Evolutionary conservation across 1,140 invertebrate genomes (phyloP).

Genomic region (Leptopilina clavipes): DNA sequence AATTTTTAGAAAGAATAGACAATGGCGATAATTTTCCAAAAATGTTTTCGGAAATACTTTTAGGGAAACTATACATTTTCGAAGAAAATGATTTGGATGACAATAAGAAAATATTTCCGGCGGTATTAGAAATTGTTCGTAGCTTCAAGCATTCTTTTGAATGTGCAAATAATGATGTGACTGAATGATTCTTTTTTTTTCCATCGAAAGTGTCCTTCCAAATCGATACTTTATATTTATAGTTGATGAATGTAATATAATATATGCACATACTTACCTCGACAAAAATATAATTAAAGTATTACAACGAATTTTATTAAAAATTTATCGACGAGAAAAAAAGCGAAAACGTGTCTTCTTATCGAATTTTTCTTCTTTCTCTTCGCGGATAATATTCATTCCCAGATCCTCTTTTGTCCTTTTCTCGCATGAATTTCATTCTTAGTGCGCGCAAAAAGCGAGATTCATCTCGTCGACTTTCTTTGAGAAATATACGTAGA

Average conservation of each 20-base stretch:
- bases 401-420: not conserved
- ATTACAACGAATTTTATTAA: slow-evolving; percentile 47
- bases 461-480: slow-evolving; percentile 3
- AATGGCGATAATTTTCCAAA: too few species aligned
- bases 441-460: not conserved
- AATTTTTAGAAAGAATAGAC: too few species aligned
- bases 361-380: too few species aligned
- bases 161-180: slow-evolving; percentile 30
- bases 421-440: not conserved
- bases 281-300: slow-evolving; percentile 58
- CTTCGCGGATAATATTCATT: not conserved
- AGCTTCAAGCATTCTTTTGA: not conserved
- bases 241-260: slow-evolving; percentile 54
- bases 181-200: slow-evolving; percentile 17
- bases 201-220: slow-evolving; percentile 4
- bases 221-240: slow-evolving; percentile 19
- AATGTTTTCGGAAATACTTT: too few species aligned
- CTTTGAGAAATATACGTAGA: too few species aligned
- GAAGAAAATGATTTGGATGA: too few species aligned
- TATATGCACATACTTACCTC: slow-evolving; percentile 55
- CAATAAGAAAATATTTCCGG: not conserved
- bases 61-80: too few species aligned
- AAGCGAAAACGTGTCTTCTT: not conserved
- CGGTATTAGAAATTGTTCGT: not conserved
- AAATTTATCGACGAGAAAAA: slow-evolving; percentile 18